A percentile compares a stretch with the other conserved stretches of the same genome.
Conservation (phyloP, 2,888 invertebrate species). For the Pterobdella sp. region DNA sequence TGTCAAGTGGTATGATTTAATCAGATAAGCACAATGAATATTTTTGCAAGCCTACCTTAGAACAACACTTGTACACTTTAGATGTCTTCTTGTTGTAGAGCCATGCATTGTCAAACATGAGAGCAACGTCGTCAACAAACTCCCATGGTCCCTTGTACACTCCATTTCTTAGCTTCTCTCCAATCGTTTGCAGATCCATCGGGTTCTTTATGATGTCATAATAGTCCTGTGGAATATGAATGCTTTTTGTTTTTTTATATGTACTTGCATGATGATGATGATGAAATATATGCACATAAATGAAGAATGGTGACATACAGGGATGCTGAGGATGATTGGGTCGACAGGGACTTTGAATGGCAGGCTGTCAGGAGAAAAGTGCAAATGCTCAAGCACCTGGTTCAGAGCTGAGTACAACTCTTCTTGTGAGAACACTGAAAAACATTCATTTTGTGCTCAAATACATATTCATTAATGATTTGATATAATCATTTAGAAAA, state of each 20-base stretch:
- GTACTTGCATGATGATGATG: not conserved
- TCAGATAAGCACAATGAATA: not conserved
- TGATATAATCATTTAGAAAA: not conserved
- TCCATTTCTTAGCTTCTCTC: conserved; percentile 80
- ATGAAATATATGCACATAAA: not conserved
- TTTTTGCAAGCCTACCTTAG: conserved; percentile 65
- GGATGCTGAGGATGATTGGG: conserved; percentile 55
- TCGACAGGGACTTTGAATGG: conserved; percentile 97
- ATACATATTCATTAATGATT: not conserved
- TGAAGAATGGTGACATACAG: conserved; percentile 29
- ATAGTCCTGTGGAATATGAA: conserved; percentile 67
- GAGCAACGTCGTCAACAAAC: conserved; percentile 97
- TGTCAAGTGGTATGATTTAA: not conserved
- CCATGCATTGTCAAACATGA: conserved; percentile 99
- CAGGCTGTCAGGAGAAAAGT: conserved; percentile 85
- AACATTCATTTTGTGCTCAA: not conserved
- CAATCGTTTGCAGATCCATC: conserved; percentile 93
- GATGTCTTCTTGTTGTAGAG: conserved; percentile 96
- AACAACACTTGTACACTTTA: conserved; percentile 91
- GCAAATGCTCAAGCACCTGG: conserved; percentile 87
- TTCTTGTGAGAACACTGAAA: conserved; percentile 56
- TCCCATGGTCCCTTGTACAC: conserved; percentile 96
- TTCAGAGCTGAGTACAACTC: conserved; percentile 81
- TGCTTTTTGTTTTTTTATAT: not conserved
- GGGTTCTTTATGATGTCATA: conserved; percentile 91